Evolutionary conservation across 2,113 vertebrate genomes (phyloP).

Genomic region (Pseudolaguvia tuberculata): DNA sequence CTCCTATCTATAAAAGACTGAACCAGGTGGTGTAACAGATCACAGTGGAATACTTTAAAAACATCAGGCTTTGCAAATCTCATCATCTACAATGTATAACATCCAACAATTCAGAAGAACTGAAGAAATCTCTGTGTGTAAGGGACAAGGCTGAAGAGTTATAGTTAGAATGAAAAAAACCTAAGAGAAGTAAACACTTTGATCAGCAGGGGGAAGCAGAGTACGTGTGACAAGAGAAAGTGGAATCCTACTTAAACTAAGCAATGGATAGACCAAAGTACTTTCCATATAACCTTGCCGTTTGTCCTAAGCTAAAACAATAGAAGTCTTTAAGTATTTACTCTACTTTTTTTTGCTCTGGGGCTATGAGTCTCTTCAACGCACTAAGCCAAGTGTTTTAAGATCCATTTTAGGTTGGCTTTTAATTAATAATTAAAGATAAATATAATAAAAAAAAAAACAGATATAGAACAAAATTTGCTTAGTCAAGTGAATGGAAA

Average conservation of each 20-base stretch:
- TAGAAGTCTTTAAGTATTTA: constrained; percentile 49
- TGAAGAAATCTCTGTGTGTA: too few species aligned
- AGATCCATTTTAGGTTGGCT: constrained; percentile 10
- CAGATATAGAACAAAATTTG: background rate
- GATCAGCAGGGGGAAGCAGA: constrained; percentile 48
- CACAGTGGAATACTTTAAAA: too few species aligned
- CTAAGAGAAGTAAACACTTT: background rate
- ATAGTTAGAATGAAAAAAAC: too few species aligned
- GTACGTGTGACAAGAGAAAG: constrained; percentile 12
- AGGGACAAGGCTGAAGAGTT: too few species aligned
- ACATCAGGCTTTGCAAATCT: too few species aligned
- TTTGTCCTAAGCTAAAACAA: constrained; percentile 38
- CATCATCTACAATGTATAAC: too few species aligned
- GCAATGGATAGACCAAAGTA: constrained; percentile 36
- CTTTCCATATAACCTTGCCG: constrained; percentile 53
- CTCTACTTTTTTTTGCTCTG: constrained; percentile 34
- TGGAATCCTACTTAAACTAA: constrained; percentile 34
- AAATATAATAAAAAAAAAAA: background rate
- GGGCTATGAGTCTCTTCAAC: constrained; percentile 19
- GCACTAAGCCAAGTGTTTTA: constrained; percentile 14
- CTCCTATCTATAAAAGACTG: too few species aligned
- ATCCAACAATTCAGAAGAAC: too few species aligned
- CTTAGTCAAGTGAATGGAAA: background rate
- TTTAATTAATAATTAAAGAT: constrained; percentile 9
- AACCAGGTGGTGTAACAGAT: too few species aligned